Conservation (phyloP, 2,888 invertebrate genomes). For the Taphrorychus bicolor region DNA sequence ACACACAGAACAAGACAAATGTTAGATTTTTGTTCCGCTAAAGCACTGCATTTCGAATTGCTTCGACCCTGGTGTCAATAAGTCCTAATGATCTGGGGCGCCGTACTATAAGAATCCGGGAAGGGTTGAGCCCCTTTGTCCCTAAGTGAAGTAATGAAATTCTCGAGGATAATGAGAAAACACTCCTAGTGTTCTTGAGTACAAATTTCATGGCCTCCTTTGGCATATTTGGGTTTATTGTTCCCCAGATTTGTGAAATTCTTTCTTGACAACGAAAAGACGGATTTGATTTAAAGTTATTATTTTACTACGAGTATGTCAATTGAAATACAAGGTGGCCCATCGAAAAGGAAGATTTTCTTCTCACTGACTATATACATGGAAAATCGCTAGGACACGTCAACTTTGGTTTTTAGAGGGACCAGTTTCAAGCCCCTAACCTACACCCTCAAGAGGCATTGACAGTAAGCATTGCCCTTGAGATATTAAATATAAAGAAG, state of each 20-base stretch:
- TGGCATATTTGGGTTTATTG: slow-evolving; percentile 26
- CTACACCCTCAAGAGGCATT: too few species aligned
- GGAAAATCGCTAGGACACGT: too few species aligned
- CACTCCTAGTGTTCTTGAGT: slow-evolving; percentile 29
- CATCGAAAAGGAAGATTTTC: too few species aligned
- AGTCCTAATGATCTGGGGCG: slow-evolving; percentile 37
- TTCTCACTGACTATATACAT: too few species aligned
- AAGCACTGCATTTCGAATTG: slow-evolving; percentile 27
- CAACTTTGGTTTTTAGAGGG: too few species aligned
- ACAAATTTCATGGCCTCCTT: slow-evolving; percentile 32
- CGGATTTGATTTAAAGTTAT: too few species aligned
- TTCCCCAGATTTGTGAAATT: slow-evolving; percentile 17
- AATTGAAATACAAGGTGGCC: too few species aligned
- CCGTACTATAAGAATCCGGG: slow-evolving; percentile 28
- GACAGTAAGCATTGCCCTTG: too few species aligned
- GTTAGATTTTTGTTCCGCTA: slow-evolving; percentile 13
- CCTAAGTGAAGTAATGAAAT: slow-evolving; percentile 40
- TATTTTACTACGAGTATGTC: too few species aligned
- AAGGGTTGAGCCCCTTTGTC: slow-evolving; percentile 36
- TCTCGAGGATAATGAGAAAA: slow-evolving; percentile 36
- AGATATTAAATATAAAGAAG: too few species aligned
- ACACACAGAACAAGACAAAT: not conserved
- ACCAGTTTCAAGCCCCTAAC: too few species aligned
- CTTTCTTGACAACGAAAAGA: not conserved
- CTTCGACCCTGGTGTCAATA: slow-evolving; percentile 35